A percentile compares a stretch with the other conserved stretches of the same genome.
phyloP scores from a whole-genome alignment of 2,797 vertebrate genomes.

The Sylvilagus floridanus region DNA sequence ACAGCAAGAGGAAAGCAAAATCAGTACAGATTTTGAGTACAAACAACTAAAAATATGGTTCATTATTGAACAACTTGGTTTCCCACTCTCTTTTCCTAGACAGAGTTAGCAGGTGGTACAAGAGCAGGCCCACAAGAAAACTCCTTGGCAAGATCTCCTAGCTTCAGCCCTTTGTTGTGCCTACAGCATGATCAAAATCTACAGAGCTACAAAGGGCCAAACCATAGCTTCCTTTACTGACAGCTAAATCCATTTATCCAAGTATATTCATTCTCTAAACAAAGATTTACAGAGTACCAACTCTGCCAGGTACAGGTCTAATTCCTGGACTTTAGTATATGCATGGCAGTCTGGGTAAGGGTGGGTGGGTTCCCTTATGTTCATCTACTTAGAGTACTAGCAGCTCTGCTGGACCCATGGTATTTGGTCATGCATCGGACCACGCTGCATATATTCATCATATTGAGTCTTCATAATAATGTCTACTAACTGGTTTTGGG shows the following conservation, averaged over 20 bases:
- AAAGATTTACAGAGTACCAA: not conserved
- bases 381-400: not conserved
- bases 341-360: not conserved
- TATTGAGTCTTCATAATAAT: not conserved
- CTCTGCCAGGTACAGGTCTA: not conserved
- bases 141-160: not conserved
- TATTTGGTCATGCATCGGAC: not conserved
- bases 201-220: not conserved
- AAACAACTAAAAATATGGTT: slow-evolving; percentile 9
- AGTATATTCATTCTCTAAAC: slow-evolving; percentile 14
- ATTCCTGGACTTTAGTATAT: not conserved
- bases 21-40: not conserved
- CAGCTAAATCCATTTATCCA: not conserved
- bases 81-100: not conserved
- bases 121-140: slow-evolving; percentile 2
- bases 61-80: slow-evolving; percentile 1
- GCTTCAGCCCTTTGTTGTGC: not conserved
- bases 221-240: slow-evolving; percentile 22
- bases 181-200: slow-evolving; percentile 28
- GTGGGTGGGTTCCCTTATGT: not conserved
- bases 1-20: slow-evolving; percentile 29
- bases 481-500: not conserved
- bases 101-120: not conserved
- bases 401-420: not conserved
- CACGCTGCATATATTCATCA: not conserved